Conservation (phyloP, 2,797 vertebrate species). For the Danio tinwini region DNA sequence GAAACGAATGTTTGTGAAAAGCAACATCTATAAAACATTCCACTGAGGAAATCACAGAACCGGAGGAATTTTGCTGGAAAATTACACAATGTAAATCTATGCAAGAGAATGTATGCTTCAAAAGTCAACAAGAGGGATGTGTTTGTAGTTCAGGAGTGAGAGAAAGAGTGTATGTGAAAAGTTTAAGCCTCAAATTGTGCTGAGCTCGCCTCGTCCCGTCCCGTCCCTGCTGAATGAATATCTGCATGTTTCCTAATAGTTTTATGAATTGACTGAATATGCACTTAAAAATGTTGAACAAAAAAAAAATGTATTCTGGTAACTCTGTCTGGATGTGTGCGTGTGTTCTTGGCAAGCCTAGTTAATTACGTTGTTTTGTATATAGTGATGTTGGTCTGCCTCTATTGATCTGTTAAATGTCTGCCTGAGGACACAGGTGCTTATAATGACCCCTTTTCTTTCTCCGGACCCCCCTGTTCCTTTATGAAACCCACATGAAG, state of each 20-base stretch:
- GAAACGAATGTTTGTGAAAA: background rate
- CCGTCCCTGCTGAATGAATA: conserved; percentile 2
- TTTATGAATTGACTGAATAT: conserved; percentile 32
- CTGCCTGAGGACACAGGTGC: conserved; percentile 9
- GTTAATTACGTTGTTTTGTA: conserved; percentile 16
- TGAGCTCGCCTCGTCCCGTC: background rate
- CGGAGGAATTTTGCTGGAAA: conserved; percentile 63
- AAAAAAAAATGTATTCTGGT: background rate
- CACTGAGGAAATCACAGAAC: conserved; percentile 51
- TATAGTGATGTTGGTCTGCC: conserved; percentile 35
- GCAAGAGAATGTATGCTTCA: conserved; percentile 68
- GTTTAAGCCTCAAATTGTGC: conserved; percentile 23
- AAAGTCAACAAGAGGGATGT: background rate
- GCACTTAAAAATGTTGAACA: conserved; percentile 10
- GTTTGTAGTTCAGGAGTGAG: conserved; percentile 18
- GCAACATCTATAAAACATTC: conserved; percentile 32
- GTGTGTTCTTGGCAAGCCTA: conserved; percentile 9
- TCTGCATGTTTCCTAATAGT: conserved; percentile 41
- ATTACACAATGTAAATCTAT: conserved; percentile 77
- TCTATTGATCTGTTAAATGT: conserved; percentile 8
- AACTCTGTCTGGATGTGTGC: background rate
- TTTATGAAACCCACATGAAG: conserved; percentile 15
- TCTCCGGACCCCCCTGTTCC: background rate
- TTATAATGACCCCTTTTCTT: background rate
- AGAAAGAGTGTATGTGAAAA: background rate